phyloP scores from a whole-genome alignment of 1,140 invertebrate species.

The Drosophila tristis region DNA sequence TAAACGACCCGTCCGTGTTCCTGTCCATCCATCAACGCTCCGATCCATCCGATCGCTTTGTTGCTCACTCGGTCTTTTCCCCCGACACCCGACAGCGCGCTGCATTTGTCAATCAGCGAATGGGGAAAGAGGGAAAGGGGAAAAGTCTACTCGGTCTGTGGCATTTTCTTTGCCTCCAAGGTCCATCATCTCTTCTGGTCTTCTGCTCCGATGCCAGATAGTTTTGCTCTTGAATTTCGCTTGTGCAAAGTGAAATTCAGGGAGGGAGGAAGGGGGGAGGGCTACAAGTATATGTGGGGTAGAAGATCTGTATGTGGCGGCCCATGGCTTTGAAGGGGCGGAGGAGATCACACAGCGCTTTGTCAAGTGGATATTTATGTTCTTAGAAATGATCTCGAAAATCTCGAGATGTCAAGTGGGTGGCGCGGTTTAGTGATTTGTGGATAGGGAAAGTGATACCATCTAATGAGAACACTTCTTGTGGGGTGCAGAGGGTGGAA shows the following conservation, averaged over 20 bases:
- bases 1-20: conserved; percentile 55
- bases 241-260: conserved; percentile 35
- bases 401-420: conserved; percentile 48
- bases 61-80: conserved; percentile 9
- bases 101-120: conserved; percentile 77
- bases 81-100: conserved; percentile 17
- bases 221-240: conserved; percentile 63
- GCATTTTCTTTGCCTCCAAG: conserved; percentile 34
- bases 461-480: conserved; percentile 43
- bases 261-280: not conserved
- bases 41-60: conserved; percentile 24
- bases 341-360: conserved; percentile 31
- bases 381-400: conserved; percentile 36
- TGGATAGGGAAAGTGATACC: conserved; percentile 27
- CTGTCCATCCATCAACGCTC: conserved; percentile 70
- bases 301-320: not conserved
- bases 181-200: conserved; percentile 37
- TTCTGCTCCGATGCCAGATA: conserved; percentile 7
- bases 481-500: not conserved
- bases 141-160: conserved; percentile 38
- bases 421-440: conserved; percentile 32
- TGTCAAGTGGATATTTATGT: conserved; percentile 66
- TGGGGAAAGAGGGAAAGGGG: not conserved
- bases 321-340: not conserved
- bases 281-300: conserved; percentile 14